Percentiles rank a stretch among this genome's conserved stretches.
Evolutionary conservation across 2,113 vertebrate genomes (phyloP).

Genomic region (Zosterops lateralis): DNA sequence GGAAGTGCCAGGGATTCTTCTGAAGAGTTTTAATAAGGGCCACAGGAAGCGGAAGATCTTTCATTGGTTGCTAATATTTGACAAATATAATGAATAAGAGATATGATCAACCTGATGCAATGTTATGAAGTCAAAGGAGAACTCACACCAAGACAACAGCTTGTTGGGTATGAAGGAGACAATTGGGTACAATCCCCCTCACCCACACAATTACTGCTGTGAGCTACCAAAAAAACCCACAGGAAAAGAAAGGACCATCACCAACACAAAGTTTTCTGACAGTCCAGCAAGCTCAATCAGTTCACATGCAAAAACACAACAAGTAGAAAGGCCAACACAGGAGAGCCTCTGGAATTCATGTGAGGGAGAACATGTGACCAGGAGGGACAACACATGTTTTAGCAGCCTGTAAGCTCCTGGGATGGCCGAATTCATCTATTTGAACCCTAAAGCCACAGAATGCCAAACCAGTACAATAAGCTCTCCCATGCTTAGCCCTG

Average conservation of each 20-base stretch:
- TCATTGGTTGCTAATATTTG: background rate
- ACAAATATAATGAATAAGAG: background rate
- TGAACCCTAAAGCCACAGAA: background rate
- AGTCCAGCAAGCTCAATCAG: background rate
- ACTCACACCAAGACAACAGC: background rate
- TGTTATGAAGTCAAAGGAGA: background rate
- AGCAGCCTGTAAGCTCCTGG: background rate
- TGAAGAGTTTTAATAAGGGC: slow-evolving; percentile 2
- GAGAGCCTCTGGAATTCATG: background rate
- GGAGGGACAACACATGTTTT: background rate
- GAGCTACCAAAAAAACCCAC: background rate
- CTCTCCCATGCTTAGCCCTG: background rate
- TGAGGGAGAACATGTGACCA: background rate
- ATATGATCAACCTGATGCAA: slow-evolving; percentile 9
- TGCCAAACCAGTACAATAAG: background rate
- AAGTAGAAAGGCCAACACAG: background rate
- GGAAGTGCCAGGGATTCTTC: slow-evolving; percentile 67
- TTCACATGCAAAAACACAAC: background rate
- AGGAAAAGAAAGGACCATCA: background rate
- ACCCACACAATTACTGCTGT: background rate
- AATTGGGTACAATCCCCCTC: accelerated
- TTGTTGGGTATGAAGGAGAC: background rate
- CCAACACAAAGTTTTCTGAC: background rate
- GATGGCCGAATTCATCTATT: background rate
- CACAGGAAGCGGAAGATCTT: slow-evolving; percentile 36